Base-by-base conservation (phyloP, 1,140 invertebrate species). In the Trichonephila clavipes region DNA sequence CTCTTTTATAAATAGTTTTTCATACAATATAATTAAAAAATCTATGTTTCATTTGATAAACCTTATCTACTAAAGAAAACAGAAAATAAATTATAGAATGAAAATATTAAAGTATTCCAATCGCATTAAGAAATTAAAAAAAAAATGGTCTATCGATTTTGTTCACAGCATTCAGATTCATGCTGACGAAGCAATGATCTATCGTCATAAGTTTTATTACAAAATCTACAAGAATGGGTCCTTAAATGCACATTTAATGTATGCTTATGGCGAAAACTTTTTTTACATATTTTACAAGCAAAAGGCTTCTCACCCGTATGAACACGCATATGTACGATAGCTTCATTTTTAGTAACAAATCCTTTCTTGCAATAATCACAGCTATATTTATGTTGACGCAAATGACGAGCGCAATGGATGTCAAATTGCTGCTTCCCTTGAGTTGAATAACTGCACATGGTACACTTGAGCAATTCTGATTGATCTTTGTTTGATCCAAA, bases 311-410 rank as follows among this genome's bases (percentile, higher is more conserved):
- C 88, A 69, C 92, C 92, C 18, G 92, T 93, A 24, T 93, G 92
- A 16, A 93, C 92, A 44, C 92, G 66, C 92, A 93, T 93, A 58
- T 93, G 92, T 12, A 93, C 92, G 19, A 93, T 88, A 7, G 92
- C 92, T 82, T 93, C 92, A 62, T 93, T 93, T 66, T 93, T 93
- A 21, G 92, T 93, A 10, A 93, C 92, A 82, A 93, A 93, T 34
- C 92, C 92, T 64, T 93, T 93, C 40, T 88, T 88, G 28, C 92
- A 93, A 28, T 64, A 93, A 58, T 93, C 92, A 44, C 92, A 93
- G 44, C 85, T 88, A 18, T 64, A 93, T 28, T 93, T 93, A 51
- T 93, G 92, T 8, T 93, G 92, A 7, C 92, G 85, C 16, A 93
- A 44, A 81, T 93, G 92, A 21, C 91, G 82, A 44, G 92, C 92